Evolutionary conservation across 2,797 vertebrate species (phyloP).

Genomic region (Fringilla coelebs): DNA sequence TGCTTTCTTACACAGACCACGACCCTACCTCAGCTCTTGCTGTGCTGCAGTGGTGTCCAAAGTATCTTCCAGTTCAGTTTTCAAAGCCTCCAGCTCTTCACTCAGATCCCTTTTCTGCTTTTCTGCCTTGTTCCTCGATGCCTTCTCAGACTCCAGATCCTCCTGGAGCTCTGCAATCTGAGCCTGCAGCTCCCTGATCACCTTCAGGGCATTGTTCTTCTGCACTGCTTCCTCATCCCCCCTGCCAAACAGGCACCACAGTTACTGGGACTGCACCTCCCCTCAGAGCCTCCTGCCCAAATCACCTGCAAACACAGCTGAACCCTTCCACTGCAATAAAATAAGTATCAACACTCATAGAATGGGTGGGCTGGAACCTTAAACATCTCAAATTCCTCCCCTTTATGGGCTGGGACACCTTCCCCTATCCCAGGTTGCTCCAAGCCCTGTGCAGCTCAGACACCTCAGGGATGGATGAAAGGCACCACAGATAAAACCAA

Average conservation of each 20-base stretch:
- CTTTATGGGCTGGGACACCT: neutral
- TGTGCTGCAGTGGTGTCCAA: constrained; percentile 96
- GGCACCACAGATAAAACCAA: neutral
- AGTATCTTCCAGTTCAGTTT: constrained; percentile 96
- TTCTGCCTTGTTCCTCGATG: constrained; percentile 91
- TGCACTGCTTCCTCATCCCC: constrained; percentile 89
- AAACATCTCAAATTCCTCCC: neutral
- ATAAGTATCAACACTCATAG: rapidly evolving
- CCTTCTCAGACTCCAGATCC: constrained; percentile 94
- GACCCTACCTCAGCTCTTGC: constrained; percentile 92
- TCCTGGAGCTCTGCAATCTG: constrained; percentile 94
- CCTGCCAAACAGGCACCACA: constrained; percentile 70
- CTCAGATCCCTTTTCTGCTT: constrained; percentile 96
- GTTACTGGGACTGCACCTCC: neutral
- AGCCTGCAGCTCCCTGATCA: constrained; percentile 92
- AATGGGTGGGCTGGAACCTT: neutral
- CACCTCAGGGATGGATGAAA: neutral
- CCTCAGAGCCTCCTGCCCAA: rapidly evolving
- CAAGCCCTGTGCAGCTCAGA: neutral
- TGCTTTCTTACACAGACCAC: neutral
- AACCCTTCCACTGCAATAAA: neutral
- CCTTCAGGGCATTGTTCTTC: constrained; percentile 93
- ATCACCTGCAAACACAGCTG: rapidly evolving
- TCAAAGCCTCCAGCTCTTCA: constrained; percentile 94
- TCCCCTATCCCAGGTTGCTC: rapidly evolving